These are phyloP conservation scores for Channa maculata DNA, from an alignment of 2,113 vertebrate genomes.

Conservation along the genomic window DNA sequence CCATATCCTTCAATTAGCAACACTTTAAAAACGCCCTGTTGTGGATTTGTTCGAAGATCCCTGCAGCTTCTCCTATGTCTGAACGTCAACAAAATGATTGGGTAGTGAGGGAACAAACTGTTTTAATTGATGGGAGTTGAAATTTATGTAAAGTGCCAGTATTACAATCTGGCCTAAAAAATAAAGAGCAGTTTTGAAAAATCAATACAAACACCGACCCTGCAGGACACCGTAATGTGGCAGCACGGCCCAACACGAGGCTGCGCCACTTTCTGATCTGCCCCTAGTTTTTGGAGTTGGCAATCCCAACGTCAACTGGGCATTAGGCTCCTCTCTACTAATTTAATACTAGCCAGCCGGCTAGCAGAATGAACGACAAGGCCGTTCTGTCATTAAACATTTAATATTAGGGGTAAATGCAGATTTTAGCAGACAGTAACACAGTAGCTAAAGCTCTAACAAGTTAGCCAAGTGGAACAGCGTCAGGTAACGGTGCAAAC, in stretches of 20 bases:
- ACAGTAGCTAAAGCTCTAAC: neutral
- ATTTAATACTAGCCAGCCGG: neutral
- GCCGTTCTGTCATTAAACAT: neutral
- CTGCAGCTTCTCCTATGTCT: too few relatives aligned
- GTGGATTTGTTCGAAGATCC: too few relatives aligned
- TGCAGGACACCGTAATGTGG: conserved; percentile 1
- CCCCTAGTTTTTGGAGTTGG: neutral
- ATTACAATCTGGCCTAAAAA: too few relatives aligned
- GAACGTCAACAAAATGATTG: too few relatives aligned
- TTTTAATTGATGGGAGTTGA: too few relatives aligned
- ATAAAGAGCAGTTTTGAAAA: too few relatives aligned
- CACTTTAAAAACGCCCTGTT: too few relatives aligned
- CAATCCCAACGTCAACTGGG: neutral
- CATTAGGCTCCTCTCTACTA: neutral
- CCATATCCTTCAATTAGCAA: too few relatives aligned
- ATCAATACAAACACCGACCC: too few relatives aligned
- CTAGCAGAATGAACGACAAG: fast-evolving
- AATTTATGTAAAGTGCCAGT: too few relatives aligned
- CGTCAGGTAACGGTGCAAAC: conserved; percentile 12
- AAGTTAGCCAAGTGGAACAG: conserved; percentile 14
- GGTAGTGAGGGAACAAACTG: too few relatives aligned
- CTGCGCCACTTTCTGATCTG: conserved; percentile 16
- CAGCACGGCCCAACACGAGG: conserved; percentile 46
- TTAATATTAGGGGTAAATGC: fast-evolving
- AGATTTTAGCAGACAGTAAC: neutral